Base-by-base conservation (phyloP, 1,140 invertebrate species). In the Drosophila lini region DNA sequence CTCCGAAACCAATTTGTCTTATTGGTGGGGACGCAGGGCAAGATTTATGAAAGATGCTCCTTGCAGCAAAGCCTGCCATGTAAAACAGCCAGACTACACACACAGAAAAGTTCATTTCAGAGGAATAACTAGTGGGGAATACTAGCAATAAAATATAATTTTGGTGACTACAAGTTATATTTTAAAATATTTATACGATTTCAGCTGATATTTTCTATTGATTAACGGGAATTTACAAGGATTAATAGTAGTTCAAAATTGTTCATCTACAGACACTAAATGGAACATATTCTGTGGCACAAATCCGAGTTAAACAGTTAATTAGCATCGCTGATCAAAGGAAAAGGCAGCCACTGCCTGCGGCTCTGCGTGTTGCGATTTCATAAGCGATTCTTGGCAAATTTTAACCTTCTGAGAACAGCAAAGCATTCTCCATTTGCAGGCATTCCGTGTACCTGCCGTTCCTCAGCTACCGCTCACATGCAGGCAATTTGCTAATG, bases 401-500 rank as follows among this genome's bases (percentile, higher is more conserved):
- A 69, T 68, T 61, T 79, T 77, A 48, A 22, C 45, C 60, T 74
- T 67, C 50, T 44, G 65, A 52, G 42, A 50, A 38, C 25, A 53
- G 68, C 61, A 58, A 65, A 57, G 34, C 34, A 38, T 25, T 55
- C 52, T 38, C 69, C 63, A 64, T 81, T 61, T 32, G 28, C 56
- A 64, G 52, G 48, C 53, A 53, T 28, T 36, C 60, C 62, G 16
- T 45, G 62, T 59, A 71, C 34, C 45, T 47, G 63, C 31, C 67
- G 32, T 52, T 28, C 19, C 60, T 53, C 22, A 28, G 40, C 45
- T 57, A 36, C 59, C 57, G 60, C 53, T 63, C 50, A 64, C 63
- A 60, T 58, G 59, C 58, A 78, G 80, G 80, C 83, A 86, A 86
- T 86, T 86, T 88, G 80, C 83, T 86, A 85, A 85, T 85, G 82